Percentiles rank a stretch among this genome's conserved stretches.
Conservation (phyloP, 2,113 vertebrate genomes). For the Pogona vitticeps region DNA sequence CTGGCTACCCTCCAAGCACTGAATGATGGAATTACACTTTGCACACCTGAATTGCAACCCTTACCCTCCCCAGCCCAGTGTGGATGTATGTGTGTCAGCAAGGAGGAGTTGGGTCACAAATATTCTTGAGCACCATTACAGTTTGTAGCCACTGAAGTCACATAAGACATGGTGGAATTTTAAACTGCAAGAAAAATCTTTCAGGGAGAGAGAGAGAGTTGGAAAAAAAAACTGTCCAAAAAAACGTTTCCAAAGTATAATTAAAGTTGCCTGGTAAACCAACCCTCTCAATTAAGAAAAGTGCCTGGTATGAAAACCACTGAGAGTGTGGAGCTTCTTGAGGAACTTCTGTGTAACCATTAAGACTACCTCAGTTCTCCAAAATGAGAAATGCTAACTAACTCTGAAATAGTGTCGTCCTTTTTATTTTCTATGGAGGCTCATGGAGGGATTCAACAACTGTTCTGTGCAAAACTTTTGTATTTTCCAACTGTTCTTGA, state of each 20-base stretch:
- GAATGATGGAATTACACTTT: slow-evolving; percentile 23
- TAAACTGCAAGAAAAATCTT: slow-evolving; percentile 12
- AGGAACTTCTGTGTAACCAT: neutral
- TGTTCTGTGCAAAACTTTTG: no score
- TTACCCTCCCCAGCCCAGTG: neutral
- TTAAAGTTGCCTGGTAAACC: neutral
- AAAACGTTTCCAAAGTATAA: neutral
- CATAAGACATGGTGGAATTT: slow-evolving; percentile 37
- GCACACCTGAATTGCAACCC: slow-evolving; percentile 37
- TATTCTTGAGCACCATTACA: no score
- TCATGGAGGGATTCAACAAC: neutral
- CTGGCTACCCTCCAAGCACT: slow-evolving; percentile 33
- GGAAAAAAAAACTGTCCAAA: fast-evolving
- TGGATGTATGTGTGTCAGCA: neutral
- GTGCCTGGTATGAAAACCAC: neutral
- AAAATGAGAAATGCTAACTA: no score
- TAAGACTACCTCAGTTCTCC: no score
- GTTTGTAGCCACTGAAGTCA: slow-evolving; percentile 19
- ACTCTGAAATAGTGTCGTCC: no score
- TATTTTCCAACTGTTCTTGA: no score
- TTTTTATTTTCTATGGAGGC: no score
- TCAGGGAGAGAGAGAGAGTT: neutral
- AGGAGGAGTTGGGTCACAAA: no score
- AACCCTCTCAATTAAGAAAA: neutral
- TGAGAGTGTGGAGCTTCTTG: neutral